Evolutionary conservation across 1,140 invertebrate genomes (phyloP).

Genomic region (Proctacanthus coquilletti): DNA sequence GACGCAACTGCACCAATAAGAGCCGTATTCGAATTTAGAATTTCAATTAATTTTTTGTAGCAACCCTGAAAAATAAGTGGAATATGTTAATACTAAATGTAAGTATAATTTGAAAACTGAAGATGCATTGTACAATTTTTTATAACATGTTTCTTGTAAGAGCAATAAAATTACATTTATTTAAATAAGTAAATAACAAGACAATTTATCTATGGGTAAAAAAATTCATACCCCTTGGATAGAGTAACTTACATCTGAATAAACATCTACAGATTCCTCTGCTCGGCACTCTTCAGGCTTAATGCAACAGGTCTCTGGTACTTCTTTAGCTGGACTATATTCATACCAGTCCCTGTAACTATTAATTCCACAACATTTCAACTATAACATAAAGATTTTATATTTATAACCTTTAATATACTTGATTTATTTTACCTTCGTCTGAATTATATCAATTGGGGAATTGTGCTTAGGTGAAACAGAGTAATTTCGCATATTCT

Average conservation of each 20-base stretch:
- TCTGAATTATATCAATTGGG: constrained; percentile 8
- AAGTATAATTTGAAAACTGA: too few relatives aligned
- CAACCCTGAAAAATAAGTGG: too few relatives aligned
- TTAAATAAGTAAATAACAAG: too few relatives aligned
- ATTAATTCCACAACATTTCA: constrained; percentile 7
- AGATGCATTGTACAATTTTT: too few relatives aligned
- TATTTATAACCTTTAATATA: not conserved
- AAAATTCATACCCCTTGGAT: constrained; percentile 3
- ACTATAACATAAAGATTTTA: constrained; percentile 1
- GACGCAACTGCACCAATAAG: constrained; percentile 7
- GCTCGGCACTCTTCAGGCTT: too few relatives aligned
- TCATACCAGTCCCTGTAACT: constrained; percentile 7
- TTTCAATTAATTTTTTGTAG: constrained; percentile 3
- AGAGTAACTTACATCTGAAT: too few relatives aligned
- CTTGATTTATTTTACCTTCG: constrained; percentile 5
- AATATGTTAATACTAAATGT: too few relatives aligned
- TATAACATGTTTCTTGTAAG: too few relatives aligned
- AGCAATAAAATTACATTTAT: too few relatives aligned
- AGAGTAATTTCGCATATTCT: constrained; percentile 5
- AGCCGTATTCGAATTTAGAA: constrained; percentile 7
- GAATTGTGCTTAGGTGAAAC: not conserved
- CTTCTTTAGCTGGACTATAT: too few relatives aligned
- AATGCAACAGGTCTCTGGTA: too few relatives aligned
- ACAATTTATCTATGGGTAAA: not conserved
- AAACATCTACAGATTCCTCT: too few relatives aligned